Base-by-base conservation (phyloP, 2,113 vertebrate genomes). In the Delphinapterus leucas region DNA sequence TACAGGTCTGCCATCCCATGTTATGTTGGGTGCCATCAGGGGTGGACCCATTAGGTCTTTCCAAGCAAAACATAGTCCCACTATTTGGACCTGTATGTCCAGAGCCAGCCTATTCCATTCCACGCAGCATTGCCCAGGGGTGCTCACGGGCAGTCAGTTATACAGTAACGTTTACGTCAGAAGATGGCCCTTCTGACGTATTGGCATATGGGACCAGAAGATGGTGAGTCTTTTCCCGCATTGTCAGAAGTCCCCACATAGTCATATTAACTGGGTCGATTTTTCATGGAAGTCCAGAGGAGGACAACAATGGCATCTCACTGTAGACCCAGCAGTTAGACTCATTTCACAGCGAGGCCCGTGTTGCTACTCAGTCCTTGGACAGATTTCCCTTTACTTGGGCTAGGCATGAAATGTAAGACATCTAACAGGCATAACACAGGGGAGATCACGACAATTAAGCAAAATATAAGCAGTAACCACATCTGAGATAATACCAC, bases 341-440 rank as follows among this genome's bases (percentile, higher is more conserved):
- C 44, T 58, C 44, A 6, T 31, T 76, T 76, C 73, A 18, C 26
- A 47, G 26, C 11, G 41, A 47, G 41, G 41, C 41, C 73, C 18
- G 26, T 11, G 26, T 44, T 47, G 26, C 73, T 18, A 26, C 7
- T 31, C 41, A 1, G 0, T 31, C 26, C 55, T 76, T 1, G 73
- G 31, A 33, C 15, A 31, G 44, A 11, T 76, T 44, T 76, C 26
- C 44, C 47, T 49, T 31, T 31, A 11, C 26, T 49, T 31, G 73
- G 26, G 41, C 73, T 49, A 18, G 44, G 26, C 26, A 20, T 47
- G 73, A 76, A 47, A 76, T 1, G 4, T 26, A 47, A 18, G 41
- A 31, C 41, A 31, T 10, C 73, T 31, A 31, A 10, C 44, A 76
- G 15, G 17, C 44, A 76, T 47, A 47, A 31, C 73, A 33, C 36